phyloP scores from a whole-genome alignment of 1,140 invertebrate species.

The Lanistes nyassanus region DNA sequence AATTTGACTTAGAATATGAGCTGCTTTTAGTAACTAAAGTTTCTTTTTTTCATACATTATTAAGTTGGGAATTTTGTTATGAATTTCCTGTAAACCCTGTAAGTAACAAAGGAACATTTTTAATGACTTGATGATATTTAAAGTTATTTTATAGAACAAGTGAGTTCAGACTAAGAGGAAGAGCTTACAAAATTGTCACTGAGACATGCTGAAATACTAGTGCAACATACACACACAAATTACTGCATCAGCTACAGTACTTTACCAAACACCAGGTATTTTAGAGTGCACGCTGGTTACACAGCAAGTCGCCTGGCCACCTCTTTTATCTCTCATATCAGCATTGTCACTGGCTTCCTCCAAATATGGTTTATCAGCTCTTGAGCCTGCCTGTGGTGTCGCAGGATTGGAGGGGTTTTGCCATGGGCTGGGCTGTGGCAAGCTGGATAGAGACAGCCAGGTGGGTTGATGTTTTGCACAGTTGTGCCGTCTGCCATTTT shows the following conservation, averaged over 20 bases:
- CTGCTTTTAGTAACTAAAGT: too few species aligned
- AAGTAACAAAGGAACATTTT: too few species aligned
- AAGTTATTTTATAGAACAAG: too few species aligned
- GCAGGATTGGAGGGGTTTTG: slow-evolving; percentile 1
- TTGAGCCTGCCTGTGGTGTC: not conserved
- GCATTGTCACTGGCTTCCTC: slow-evolving; percentile 12
- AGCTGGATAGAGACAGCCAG: too few species aligned
- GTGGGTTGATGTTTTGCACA: too few species aligned
- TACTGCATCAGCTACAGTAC: not conserved
- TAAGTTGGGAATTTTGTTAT: too few species aligned
- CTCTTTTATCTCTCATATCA: not conserved
- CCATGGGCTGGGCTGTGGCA: not conserved
- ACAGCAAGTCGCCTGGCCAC: not conserved
- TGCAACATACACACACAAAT: not conserved
- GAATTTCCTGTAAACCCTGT: too few species aligned
- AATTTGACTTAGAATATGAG: too few species aligned
- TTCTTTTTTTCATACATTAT: too few species aligned
- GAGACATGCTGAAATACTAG: not conserved
- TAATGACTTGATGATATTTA: too few species aligned
- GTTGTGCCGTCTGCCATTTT: too few species aligned
- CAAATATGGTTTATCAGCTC: slow-evolving; percentile 34
- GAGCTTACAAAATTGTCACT: not conserved
- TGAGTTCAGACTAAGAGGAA: too few species aligned
- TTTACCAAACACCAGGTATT: not conserved
- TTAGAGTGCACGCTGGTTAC: not conserved